Conservation (phyloP, 2,113 vertebrate species). For the Aptenodytes patagonicus region DNA sequence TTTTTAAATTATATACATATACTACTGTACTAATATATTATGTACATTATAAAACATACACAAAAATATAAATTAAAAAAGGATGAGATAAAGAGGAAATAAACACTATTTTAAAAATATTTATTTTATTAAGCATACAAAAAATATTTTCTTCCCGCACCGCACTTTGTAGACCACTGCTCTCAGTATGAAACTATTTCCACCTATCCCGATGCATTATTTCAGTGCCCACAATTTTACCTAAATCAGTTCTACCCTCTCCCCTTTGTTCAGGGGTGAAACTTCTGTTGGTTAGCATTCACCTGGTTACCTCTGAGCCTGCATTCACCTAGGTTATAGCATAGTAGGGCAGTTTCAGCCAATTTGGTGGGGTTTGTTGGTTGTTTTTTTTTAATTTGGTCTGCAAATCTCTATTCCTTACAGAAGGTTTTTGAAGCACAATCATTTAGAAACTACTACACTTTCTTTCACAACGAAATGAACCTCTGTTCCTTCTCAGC, state of each 20-base stretch:
- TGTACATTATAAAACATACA: neutral
- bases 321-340: neutral
- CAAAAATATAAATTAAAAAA: neutral
- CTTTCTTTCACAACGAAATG: neutral
- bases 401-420: neutral
- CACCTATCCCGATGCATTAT: neutral
- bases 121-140: neutral
- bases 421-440: neutral
- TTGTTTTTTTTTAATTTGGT: neutral
- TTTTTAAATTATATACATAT: neutral
- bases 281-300: neutral
- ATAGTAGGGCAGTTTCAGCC: neutral
- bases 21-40: neutral
- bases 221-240: neutral
- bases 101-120: neutral
- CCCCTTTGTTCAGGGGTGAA: neutral
- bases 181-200: neutral
- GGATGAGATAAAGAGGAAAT: neutral
- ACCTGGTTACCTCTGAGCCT: neutral
- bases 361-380: rapidly evolving
- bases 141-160: neutral
- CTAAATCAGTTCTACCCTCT: neutral
- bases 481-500: neutral
- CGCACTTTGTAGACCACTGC: neutral
- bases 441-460: neutral